Base-by-base conservation (phyloP, 2,888 invertebrate genomes). In the Cantharis flavilabris region DNA sequence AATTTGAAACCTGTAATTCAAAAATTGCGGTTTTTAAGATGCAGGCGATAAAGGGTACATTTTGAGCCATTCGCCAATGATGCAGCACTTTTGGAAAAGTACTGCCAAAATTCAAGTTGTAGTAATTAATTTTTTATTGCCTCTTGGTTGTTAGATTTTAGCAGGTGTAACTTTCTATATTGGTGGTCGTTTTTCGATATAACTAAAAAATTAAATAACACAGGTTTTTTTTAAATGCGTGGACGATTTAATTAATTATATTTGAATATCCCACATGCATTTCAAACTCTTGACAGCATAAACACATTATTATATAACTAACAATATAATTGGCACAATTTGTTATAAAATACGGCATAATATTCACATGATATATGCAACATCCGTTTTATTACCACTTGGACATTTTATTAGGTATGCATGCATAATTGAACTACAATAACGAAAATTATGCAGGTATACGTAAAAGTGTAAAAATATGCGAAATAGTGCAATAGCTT, bases 221-320 rank as follows among this genome's bases (percentile, higher is more conserved):
- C 20, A 20, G 13, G 2, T 49, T 13, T 49, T 49, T 49, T 49
- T 49, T n/a, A 2, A 49, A n/a, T 49, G 49, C 49, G 49, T 49
- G 49, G 49, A n/a, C 2, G 49, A 49, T 5, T n/a, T 49, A 49
- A n/a, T 49, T n/a, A 49, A 49, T 49, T 49, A n/a, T 49, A 49
- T 49, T 49, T 49, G 49, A 49, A 49, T 49, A 49, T 49, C 49
- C 49, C 49, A 49, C 49, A 49, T 64, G 20, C 74, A 70, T 74
- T 74, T 74, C 70, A 74, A 64, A 33, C 64, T 70, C 64, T 75
- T 69, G 11, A 63, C 28, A 14, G 28, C 62, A 49, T 72, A 72
- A 76, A 67, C 71, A 76, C 76, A 70, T 76, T 69, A 76, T 76
- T 76, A 72, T 33, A 63, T 71, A 70, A 62, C 71, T 75, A 71